These are phyloP conservation scores for Bufotes viridis DNA, from an alignment of 2,797 vertebrate species.

Conservation along the genomic window DNA sequence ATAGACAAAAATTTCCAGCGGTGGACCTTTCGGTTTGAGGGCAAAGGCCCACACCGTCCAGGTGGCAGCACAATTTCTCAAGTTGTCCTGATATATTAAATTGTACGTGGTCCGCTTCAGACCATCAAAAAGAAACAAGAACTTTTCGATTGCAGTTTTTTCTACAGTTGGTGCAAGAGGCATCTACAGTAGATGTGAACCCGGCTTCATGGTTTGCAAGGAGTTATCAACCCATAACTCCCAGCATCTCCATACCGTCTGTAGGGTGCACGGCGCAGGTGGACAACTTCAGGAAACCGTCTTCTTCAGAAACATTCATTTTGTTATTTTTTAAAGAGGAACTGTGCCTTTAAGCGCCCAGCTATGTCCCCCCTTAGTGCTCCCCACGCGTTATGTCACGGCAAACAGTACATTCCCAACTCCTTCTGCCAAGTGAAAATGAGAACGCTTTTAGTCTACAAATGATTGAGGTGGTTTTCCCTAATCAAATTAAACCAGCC, in stretches of 20 bases:
- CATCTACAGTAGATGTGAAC: too few species aligned
- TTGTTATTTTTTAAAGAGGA: not conserved
- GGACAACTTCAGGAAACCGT: not conserved
- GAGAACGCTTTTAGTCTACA: conserved; percentile 80
- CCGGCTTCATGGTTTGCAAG: too few species aligned
- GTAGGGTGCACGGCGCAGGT: not conserved
- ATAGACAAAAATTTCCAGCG: too few species aligned
- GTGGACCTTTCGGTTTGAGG: too few species aligned
- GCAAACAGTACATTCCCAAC: conserved; percentile 76
- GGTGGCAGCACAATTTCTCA: too few species aligned
- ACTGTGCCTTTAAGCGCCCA: conserved; percentile 54
- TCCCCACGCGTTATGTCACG: conserved; percentile 71
- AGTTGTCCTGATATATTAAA: too few species aligned
- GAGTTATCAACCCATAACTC: too few species aligned
- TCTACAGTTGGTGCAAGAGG: too few species aligned
- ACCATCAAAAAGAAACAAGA: too few species aligned
- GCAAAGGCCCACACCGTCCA: too few species aligned
- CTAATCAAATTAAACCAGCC: conserved; percentile 85
- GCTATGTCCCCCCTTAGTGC: conserved; percentile 68
- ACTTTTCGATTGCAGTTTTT: too few species aligned
- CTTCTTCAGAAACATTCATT: not conserved
- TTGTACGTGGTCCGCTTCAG: too few species aligned
- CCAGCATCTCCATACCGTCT: not conserved
- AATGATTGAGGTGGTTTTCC: conserved; percentile 85
- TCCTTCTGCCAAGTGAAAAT: conserved; percentile 80